These are phyloP conservation scores for Anhinga anhinga DNA, from an alignment of 2,113 vertebrate species.

Conservation along the genomic window DNA sequence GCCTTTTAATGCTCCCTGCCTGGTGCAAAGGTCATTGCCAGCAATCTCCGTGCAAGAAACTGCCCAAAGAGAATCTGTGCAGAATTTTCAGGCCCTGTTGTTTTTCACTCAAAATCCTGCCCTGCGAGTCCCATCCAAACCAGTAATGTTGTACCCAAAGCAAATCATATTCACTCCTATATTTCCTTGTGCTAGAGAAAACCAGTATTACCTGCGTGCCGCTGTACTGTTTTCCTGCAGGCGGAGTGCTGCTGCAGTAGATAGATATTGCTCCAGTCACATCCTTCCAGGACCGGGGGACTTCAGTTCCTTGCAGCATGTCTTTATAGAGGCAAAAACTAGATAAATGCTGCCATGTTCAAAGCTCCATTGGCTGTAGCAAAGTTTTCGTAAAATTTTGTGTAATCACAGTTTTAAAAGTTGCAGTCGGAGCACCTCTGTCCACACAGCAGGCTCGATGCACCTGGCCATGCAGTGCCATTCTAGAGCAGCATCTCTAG, in stretches of 20 bases:
- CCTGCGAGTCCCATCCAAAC: background rate
- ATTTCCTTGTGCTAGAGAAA: background rate
- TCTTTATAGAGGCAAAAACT: background rate
- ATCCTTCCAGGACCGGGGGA: background rate
- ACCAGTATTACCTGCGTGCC: background rate
- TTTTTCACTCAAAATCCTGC: background rate
- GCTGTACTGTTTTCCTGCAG: background rate
- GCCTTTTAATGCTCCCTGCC: conserved; percentile 66
- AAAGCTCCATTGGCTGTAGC: background rate
- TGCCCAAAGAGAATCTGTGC: conserved; percentile 3
- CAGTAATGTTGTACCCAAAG: background rate
- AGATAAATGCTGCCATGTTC: background rate
- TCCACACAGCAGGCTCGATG: background rate
- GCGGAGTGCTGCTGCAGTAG: background rate
- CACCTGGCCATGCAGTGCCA: background rate
- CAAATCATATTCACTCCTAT: background rate
- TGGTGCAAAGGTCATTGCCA: conserved; percentile 62
- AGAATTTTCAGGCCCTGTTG: background rate
- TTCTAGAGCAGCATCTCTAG: conserved; percentile 23
- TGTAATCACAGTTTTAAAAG: background rate
- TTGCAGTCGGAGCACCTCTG: background rate
- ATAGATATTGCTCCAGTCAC: background rate
- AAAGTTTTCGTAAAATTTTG: background rate
- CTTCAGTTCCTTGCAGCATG: background rate
- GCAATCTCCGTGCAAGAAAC: conserved; percentile 37